Percentiles rank a stretch among this genome's conserved stretches.
Conservation (phyloP, 35 echinoderm and acorn worm genomes). For the Heliocidaris erythrogramma region DNA sequence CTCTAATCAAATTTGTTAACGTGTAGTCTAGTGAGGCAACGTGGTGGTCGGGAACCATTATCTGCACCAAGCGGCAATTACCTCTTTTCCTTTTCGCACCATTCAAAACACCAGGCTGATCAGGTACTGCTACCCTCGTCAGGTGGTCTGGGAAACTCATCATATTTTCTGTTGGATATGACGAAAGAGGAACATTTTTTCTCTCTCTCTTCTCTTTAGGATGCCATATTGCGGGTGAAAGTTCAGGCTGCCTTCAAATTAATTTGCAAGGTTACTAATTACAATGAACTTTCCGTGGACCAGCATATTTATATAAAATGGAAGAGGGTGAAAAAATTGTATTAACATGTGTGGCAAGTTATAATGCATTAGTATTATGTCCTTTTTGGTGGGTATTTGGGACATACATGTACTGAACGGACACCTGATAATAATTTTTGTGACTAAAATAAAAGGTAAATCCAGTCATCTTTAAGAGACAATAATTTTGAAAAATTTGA, state of each 20-base stretch:
- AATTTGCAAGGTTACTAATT: conserved; percentile 35
- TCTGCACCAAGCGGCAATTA: conserved; percentile 35
- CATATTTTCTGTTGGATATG: conserved; percentile 27
- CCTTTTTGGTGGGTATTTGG: not conserved
- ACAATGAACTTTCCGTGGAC: not conserved
- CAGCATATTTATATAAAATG: not conserved
- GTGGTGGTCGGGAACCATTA: not conserved
- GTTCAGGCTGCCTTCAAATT: conserved; percentile 33
- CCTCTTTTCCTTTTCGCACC: conserved; percentile 3
- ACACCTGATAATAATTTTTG: not conserved
- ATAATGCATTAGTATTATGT: not conserved
- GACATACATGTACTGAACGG: not conserved
- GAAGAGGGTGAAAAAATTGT: not conserved
- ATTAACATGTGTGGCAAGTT: not conserved
- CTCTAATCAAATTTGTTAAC: conserved; percentile 28
- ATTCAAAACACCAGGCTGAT: not conserved
- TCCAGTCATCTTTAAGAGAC: too few relatives aligned
- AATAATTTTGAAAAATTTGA: too few relatives aligned
- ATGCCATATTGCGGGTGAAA: conserved; percentile 6
- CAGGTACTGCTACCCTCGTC: not conserved
- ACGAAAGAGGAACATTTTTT: not conserved
- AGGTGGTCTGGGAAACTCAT: not conserved
- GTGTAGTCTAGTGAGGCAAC: not conserved
- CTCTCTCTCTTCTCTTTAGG: not conserved
- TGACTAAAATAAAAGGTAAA: not conserved